Base-by-base conservation (phyloP, 2,888 invertebrate genomes). In the Cryptus armator region DNA sequence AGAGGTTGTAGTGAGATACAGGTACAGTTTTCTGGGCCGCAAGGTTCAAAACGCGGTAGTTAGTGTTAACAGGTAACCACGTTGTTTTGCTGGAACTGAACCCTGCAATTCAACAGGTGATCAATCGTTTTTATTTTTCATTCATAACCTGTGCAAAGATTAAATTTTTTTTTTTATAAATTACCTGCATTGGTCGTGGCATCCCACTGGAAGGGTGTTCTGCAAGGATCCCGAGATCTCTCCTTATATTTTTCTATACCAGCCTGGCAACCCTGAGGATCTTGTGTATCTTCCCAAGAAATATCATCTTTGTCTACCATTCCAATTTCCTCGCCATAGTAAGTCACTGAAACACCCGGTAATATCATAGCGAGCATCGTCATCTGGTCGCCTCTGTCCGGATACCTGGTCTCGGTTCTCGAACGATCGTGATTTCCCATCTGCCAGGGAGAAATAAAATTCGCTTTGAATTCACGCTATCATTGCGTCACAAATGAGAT, bases 121-220 rank as follows among this genome's bases (percentile, higher is more conserved):
- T 29, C 29, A 5, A 37, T 9, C 12, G 4, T 48, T 51, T 37
- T 37, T 37, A 37, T 37, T 16, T 66, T 66, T 59, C 9, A 24
- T 75, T 24, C 6, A 19, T 16, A 16, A 59, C 56, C 1, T 53
- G 19, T 12, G 59, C 59, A 16, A 7, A 2, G 16, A 51, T 53
- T 24, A 19, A 19, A 19, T 19, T 53, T 53, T 53, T 19, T 10
- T 9, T 7, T 10, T 19, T 53, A 2, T 12, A 9, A 86, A 64
- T 71, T 89, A 92, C 97, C 97, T 77, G 96, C 96, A 89, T 95
- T 96, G 29, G 88, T 92, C 0, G 94, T 93, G 12, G 94, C 91
- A 88, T 95, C 95, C 98, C 98, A 98, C 90, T 98, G 98, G 93
- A 96, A 97, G 0, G 98, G 98, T 0, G 97, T 97, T 43, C 98